Evolutionary conservation across 2,888 invertebrate genomes (phyloP).

Genomic region (Chaetogeoica ovagalla): DNA sequence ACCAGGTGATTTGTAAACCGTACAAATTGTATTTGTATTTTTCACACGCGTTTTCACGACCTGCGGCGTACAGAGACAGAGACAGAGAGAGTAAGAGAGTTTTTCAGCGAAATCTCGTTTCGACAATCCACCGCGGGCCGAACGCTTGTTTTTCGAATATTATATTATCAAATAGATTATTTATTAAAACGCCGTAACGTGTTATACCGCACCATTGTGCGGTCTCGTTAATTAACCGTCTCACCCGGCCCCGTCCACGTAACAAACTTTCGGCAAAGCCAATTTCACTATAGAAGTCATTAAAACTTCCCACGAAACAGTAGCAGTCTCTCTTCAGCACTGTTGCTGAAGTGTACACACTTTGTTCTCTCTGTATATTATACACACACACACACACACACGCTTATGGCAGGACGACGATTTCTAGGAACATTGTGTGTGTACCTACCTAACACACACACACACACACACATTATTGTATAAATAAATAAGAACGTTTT

Average conservation of each 20-base stretch:
- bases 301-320: slow-evolving; percentile 36
- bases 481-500: not conserved
- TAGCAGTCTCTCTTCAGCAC: too few species aligned
- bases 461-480: not conserved
- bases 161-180: not conserved
- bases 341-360: not conserved
- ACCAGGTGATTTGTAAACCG: too few species aligned
- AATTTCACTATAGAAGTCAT: slow-evolving; percentile 30
- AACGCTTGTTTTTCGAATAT: too few species aligned
- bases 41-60: too few species aligned
- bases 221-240: slow-evolving; percentile 33
- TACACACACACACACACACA: too few species aligned
- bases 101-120: too few species aligned
- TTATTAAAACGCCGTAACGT: slow-evolving; percentile 24
- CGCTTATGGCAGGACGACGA: not conserved
- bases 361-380: not conserved
- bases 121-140: too few species aligned
- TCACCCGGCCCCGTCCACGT: not conserved
- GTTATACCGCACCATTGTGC: slow-evolving; percentile 4
- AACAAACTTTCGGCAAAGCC: slow-evolving; percentile 21
- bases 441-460: not conserved
- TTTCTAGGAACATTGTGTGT: slow-evolving; percentile 2
- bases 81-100: too few species aligned
- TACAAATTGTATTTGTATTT: too few species aligned
- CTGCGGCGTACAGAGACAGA: too few species aligned